phyloP scores from a whole-genome alignment of 2,888 invertebrate species.

The Arrhopalites spinosus region DNA sequence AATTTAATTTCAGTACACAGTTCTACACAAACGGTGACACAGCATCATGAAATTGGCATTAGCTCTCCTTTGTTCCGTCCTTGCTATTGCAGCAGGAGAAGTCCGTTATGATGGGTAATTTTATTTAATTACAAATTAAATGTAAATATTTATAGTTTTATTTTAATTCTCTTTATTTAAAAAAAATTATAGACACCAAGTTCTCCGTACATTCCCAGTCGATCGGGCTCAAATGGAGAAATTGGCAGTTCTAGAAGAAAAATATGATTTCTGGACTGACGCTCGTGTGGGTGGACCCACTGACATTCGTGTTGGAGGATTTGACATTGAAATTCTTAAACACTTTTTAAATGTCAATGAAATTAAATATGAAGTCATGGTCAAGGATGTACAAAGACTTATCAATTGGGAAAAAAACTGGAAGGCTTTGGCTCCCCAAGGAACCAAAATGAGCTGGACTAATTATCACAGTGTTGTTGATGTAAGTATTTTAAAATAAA shows the following conservation, averaged over 20 bases:
- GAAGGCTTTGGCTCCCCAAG: background rate
- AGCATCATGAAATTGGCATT: too few species aligned
- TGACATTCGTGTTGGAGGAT: slow-evolving; percentile 75
- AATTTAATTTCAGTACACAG: too few species aligned
- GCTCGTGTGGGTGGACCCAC: slow-evolving; percentile 65
- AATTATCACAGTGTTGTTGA: slow-evolving; percentile 65
- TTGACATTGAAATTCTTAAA: slow-evolving; percentile 63
- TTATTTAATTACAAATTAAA: too few species aligned
- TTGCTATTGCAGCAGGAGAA: too few species aligned
- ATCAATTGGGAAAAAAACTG: background rate
- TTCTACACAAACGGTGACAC: too few species aligned
- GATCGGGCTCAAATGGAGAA: slow-evolving; percentile 61
- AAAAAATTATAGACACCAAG: slow-evolving; percentile 20
- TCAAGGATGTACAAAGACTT: slow-evolving; percentile 71
- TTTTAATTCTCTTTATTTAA: background rate
- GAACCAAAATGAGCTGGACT: slow-evolving; percentile 58
- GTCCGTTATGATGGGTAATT: too few species aligned
- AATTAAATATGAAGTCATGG: slow-evolving; percentile 70
- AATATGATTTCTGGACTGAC: slow-evolving; percentile 67
- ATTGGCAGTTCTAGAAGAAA: slow-evolving; percentile 61
- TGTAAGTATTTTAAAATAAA: slow-evolving; percentile 17
- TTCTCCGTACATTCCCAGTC: slow-evolving; percentile 58
- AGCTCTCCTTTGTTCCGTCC: too few species aligned
- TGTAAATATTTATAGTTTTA: background rate
- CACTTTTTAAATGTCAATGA: slow-evolving; percentile 67